Evolutionary conservation across 2,888 invertebrate species (phyloP).

Genomic region (Stegophylla sp.): DNA sequence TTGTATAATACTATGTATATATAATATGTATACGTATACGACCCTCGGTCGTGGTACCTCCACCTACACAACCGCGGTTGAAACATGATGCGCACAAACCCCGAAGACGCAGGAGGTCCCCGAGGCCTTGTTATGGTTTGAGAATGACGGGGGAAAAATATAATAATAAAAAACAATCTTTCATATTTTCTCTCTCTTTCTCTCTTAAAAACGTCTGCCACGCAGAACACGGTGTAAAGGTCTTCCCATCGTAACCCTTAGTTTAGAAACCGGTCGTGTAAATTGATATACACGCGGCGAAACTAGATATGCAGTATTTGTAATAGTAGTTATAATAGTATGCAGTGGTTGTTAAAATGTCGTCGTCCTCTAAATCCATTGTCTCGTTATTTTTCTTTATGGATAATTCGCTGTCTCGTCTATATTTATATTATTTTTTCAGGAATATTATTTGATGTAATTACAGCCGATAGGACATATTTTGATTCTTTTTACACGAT

Average conservation of each 20-base stretch:
- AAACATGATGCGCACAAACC: constrained; percentile 45
- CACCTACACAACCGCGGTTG: constrained; percentile 18
- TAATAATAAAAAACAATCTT: constrained; percentile 39
- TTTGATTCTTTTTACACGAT: too few relatives aligned
- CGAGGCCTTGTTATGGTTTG: constrained; percentile 52
- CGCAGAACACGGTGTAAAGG: constrained; percentile 30
- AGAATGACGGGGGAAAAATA: constrained; percentile 38
- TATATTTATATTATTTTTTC: not conserved
- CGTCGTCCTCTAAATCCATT: not conserved
- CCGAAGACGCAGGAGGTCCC: constrained; percentile 52
- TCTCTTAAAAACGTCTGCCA: constrained; percentile 42
- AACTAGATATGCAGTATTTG: constrained; percentile 50
- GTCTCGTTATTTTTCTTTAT: not conserved
- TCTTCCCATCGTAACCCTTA: constrained; percentile 18
- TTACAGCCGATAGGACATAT: too few relatives aligned
- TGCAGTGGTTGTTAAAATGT: constrained; percentile 31
- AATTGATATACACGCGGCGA: constrained; percentile 44
- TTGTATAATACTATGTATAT: too few relatives aligned
- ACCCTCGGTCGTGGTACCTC: not conserved
- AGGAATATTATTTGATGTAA: too few relatives aligned
- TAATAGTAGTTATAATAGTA: constrained; percentile 14
- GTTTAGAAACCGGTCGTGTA: constrained; percentile 52
- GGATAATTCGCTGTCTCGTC: not conserved
- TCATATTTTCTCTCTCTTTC: constrained; percentile 37
- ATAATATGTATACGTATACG: constrained; percentile 24